phyloP scores from a whole-genome alignment of 2,888 invertebrate genomes.

The Platycheirus albimanus region DNA sequence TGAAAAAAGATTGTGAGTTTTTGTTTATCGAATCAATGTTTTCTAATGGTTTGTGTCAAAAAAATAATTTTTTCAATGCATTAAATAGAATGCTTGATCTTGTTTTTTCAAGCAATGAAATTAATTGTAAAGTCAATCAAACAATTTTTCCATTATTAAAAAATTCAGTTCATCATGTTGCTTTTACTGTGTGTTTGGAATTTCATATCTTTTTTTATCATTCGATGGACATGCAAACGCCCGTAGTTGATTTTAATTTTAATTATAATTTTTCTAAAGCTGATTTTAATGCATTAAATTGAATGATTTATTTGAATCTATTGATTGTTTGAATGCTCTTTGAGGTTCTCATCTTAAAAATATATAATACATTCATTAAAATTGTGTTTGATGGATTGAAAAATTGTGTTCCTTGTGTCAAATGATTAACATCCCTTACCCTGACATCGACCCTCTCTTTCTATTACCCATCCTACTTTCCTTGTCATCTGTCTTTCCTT shows the following conservation, averaged over 20 bases:
- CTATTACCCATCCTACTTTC: too few species aligned
- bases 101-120: neutral
- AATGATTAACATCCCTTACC: too few species aligned
- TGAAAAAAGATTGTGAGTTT: too few species aligned
- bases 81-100: conserved; percentile 2
- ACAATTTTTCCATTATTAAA: neutral
- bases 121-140: conserved; percentile 2
- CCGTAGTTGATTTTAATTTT: too few species aligned
- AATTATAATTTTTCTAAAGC: neutral
- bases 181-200: neutral
- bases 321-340: too few species aligned
- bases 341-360: neutral
- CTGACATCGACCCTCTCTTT: too few species aligned
- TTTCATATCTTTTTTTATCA: neutral
- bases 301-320: neutral
- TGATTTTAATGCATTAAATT: neutral
- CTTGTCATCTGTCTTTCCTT: too few species aligned
- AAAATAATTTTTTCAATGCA: neutral
- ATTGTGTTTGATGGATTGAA: conserved; percentile 1
- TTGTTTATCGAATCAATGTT: neutral
- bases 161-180: conserved; percentile 1
- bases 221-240: neutral
- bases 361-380: neutral
- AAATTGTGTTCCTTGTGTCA: neutral
- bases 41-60: neutral